These are phyloP conservation scores for Eulemur mongoz DNA, from an alignment of 2,797 vertebrate species.

Conservation along the genomic window DNA sequence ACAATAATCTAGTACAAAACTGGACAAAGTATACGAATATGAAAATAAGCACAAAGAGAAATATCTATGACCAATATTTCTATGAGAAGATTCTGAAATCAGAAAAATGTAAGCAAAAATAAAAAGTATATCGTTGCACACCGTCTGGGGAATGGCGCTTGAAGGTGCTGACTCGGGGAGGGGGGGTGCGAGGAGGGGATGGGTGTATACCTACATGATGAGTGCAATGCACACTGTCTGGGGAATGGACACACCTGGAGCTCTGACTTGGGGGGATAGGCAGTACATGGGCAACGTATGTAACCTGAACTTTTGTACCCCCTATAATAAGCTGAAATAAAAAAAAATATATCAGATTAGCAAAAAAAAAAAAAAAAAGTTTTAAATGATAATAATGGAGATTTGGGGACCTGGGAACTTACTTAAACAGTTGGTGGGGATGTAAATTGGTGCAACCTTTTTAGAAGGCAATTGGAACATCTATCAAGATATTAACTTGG, in stretches of 20 bases:
- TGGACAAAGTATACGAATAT: not conserved
- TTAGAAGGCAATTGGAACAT: not conserved
- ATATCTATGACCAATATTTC: not conserved
- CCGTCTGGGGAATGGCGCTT: no score
- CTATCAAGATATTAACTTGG: not conserved
- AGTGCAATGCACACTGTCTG: no score
- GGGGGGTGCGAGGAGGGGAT: no score
- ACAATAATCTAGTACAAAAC: not conserved
- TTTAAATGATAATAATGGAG: not conserved
- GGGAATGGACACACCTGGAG: no score
- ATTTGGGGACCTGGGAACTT: not conserved
- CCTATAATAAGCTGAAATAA: no score
- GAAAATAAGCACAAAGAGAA: not conserved
- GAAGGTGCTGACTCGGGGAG: no score
- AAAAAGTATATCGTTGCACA: not conserved
- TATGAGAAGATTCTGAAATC: not conserved
- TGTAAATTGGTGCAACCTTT: not conserved
- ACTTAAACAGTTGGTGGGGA: not conserved
- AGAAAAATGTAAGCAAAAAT: not conserved
- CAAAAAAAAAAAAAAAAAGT: not conserved
- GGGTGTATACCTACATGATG: no score
- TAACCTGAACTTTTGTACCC: no score
- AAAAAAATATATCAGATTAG: not conserved
- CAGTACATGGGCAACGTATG: no score
- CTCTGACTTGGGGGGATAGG: no score